Conservation (phyloP, 2,888 invertebrate genomes). For the Aphodius sticticus region DNA sequence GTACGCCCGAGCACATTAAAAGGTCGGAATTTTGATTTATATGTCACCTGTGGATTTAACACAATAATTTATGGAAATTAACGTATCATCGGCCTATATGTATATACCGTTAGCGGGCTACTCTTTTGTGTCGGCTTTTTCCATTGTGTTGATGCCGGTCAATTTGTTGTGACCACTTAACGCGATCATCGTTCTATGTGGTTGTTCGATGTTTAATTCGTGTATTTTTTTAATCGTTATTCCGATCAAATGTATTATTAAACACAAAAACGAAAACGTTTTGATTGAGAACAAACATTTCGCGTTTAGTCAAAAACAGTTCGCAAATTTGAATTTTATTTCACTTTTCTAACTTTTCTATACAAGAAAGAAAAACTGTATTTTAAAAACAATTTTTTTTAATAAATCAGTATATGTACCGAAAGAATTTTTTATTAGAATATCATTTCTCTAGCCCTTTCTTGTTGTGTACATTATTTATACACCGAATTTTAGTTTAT, state of each 20-base stretch:
- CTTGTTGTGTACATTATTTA: too few species aligned
- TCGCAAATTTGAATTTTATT: too few species aligned
- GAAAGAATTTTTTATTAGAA: too few species aligned
- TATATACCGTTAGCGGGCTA: background rate
- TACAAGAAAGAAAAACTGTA: too few species aligned
- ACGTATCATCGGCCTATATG: constrained; percentile 13
- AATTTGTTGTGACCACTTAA: background rate
- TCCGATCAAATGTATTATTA: background rate
- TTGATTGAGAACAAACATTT: too few species aligned
- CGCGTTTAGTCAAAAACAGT: too few species aligned
- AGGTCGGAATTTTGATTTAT: constrained; percentile 37
- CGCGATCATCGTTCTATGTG: background rate
- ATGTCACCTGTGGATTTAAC: constrained; percentile 38
- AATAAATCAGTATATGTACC: too few species aligned
- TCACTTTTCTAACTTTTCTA: too few species aligned
- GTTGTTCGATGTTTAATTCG: background rate
- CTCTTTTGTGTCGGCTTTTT: background rate
- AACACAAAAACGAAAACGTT: too few species aligned
- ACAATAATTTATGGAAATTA: constrained; percentile 29
- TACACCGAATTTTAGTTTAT: too few species aligned
- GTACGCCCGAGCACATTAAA: constrained; percentile 7
- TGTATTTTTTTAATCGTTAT: background rate
- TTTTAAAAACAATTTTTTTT: too few species aligned
- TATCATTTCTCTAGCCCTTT: too few species aligned
- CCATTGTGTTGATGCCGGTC: background rate